These are phyloP conservation scores for Rutilus rutilus DNA, from an alignment of 2,113 vertebrate genomes.

Conservation along the genomic window DNA sequence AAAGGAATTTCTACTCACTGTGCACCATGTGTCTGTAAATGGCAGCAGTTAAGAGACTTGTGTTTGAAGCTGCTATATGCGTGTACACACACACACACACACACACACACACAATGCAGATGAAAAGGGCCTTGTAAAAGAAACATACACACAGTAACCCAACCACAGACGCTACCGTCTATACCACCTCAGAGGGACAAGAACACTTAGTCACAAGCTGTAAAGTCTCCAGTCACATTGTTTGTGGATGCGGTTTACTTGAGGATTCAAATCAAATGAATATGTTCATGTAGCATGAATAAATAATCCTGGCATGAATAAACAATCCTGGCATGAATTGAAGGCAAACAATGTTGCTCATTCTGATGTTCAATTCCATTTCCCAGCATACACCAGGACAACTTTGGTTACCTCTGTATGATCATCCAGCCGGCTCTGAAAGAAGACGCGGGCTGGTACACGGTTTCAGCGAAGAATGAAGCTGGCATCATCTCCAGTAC, in stretches of 20 bases:
- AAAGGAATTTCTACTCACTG: not conserved
- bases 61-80: conserved; percentile 24
- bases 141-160: conserved; percentile 1
- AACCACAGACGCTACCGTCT: conserved; percentile 31
- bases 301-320: not conserved
- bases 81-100: conserved; percentile 10
- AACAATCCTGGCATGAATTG: not conserved
- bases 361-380: conserved; percentile 15
- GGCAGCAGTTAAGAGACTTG: not conserved
- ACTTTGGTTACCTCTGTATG: conserved; percentile 95
- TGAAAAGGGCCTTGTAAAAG: conserved; percentile 41
- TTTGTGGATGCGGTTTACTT: not conserved
- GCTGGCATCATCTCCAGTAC: conserved; percentile 97
- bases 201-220: not conserved
- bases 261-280: not conserved
- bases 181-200: conserved; percentile 47
- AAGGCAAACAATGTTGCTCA: not conserved
- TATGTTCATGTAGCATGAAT: not conserved
- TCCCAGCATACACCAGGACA: conserved; percentile 97
- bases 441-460: conserved; percentile 97
- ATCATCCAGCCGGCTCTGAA: conserved; percentile 95
- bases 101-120: not conserved
- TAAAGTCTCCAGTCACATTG: conserved; percentile 10
- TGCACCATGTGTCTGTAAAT: conserved; percentile 40
- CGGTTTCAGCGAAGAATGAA: conserved; percentile 96